Conservation (phyloP, 2,113 vertebrate species). For the Podarcis cretensis region DNA sequence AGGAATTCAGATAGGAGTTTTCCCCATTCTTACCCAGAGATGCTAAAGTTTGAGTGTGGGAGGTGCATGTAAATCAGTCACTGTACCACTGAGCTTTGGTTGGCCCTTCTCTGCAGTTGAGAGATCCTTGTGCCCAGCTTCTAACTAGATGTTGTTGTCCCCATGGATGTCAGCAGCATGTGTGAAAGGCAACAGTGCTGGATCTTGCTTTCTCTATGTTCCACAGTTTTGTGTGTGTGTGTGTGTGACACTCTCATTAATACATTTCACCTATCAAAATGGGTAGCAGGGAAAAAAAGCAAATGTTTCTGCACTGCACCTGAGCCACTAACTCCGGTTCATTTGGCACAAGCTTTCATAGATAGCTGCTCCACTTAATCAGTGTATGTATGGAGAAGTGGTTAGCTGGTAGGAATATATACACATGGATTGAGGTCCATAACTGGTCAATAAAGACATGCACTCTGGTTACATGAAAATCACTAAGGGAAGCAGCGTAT, state of each 20-base stretch:
- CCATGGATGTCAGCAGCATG: background rate
- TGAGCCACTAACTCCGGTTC: background rate
- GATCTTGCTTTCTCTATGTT: background rate
- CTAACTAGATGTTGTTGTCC: background rate
- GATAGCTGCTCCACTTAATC: background rate
- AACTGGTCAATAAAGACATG: constrained; percentile 4
- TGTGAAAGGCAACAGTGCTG: background rate
- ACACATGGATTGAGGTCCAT: background rate
- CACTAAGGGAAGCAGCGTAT: background rate
- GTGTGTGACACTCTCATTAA: background rate
- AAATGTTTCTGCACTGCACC: background rate
- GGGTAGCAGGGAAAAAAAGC: background rate
- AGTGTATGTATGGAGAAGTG: background rate
- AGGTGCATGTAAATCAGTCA: no score
- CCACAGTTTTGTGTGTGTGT: background rate
- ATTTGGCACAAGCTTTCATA: background rate
- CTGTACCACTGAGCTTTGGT: no score
- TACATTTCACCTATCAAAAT: background rate
- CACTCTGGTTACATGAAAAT: background rate
- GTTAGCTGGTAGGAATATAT: background rate
- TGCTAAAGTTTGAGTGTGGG: no score
- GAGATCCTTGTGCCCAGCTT: no score
- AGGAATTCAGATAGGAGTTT: no score
- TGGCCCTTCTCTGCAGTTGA: no score
- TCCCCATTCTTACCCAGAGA: no score